Conservation (phyloP, 2,888 invertebrate species). For the Parelbella ahira region DNA sequence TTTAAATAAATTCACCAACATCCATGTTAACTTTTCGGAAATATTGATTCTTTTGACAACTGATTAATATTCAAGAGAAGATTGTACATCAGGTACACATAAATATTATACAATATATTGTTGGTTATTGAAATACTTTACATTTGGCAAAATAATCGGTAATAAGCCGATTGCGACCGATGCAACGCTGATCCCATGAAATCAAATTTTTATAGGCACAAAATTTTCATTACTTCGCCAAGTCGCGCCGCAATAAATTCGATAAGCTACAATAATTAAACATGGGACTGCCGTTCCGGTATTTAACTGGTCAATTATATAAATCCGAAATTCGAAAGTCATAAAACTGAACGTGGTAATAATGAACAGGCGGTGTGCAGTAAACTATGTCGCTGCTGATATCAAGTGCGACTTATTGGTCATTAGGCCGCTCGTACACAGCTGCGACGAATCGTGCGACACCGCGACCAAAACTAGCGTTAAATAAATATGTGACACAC, state of each 20-base stretch:
- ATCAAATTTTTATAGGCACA: slow-evolving; percentile 6
- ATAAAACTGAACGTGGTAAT: slow-evolving; percentile 68
- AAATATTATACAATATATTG: no score
- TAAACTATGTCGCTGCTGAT: slow-evolving; percentile 73
- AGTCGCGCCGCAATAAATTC: slow-evolving; percentile 35
- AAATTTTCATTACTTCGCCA: slow-evolving; percentile 22
- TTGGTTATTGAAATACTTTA: no score
- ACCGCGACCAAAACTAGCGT: slow-evolving; percentile 9
- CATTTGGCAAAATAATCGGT: no score
- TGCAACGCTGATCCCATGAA: not conserved
- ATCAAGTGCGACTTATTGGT: slow-evolving; percentile 67
- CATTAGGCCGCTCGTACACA: slow-evolving; percentile 50
- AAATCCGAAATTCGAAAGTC: slow-evolving; percentile 64
- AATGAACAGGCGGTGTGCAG: slow-evolving; percentile 70
- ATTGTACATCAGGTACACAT: no score
- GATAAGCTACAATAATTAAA: slow-evolving; percentile 47
- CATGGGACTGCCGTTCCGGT: slow-evolving; percentile 43
- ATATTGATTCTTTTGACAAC: no score
- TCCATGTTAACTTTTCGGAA: no score
- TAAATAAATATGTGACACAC: slow-evolving; percentile 13
- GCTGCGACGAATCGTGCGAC: slow-evolving; percentile 17
- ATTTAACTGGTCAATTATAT: slow-evolving; percentile 68
- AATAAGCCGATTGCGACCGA: not conserved
- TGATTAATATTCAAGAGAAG: no score
- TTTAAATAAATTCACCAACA: no score